These are phyloP conservation scores for Puma concolor DNA, from an alignment of 2,113 vertebrate species.

Conservation along the genomic window DNA sequence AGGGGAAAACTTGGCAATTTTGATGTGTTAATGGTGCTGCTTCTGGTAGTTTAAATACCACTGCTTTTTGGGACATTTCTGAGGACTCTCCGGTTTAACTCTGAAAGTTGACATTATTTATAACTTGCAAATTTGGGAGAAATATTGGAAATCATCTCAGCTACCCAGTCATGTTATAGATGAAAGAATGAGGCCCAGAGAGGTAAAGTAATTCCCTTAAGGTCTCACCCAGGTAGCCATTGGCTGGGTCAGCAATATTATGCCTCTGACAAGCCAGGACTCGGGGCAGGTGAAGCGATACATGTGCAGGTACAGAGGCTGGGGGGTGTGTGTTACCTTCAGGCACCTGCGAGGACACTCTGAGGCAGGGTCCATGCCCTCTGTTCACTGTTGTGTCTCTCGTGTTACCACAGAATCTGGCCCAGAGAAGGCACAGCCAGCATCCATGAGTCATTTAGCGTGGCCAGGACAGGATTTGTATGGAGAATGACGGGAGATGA, in stretches of 20 bases:
- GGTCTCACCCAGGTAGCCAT: background rate
- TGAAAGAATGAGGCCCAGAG: background rate
- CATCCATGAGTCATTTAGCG: too few relatives aligned
- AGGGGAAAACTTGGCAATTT: background rate
- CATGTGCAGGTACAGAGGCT: background rate
- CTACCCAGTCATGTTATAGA: background rate
- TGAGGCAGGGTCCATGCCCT: background rate
- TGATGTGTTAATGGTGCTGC: background rate
- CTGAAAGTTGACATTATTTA: conserved; percentile 35
- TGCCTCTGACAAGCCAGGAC: background rate
- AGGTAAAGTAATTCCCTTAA: background rate
- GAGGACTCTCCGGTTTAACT: background rate
- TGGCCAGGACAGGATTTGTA: background rate
- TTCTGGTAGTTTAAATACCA: background rate
- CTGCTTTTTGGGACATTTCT: background rate
- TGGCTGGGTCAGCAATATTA: background rate
- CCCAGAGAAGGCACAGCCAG: accelerated
- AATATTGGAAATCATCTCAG: background rate
- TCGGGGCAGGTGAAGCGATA: background rate
- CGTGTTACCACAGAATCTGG: accelerated
- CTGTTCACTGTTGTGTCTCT: background rate
- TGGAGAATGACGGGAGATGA: background rate
- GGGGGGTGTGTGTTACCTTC: background rate
- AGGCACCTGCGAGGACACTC: background rate
- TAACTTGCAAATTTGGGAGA: background rate